Conservation (phyloP, 2,797 vertebrate species). For the Percopsis omiscomaycus region DNA sequence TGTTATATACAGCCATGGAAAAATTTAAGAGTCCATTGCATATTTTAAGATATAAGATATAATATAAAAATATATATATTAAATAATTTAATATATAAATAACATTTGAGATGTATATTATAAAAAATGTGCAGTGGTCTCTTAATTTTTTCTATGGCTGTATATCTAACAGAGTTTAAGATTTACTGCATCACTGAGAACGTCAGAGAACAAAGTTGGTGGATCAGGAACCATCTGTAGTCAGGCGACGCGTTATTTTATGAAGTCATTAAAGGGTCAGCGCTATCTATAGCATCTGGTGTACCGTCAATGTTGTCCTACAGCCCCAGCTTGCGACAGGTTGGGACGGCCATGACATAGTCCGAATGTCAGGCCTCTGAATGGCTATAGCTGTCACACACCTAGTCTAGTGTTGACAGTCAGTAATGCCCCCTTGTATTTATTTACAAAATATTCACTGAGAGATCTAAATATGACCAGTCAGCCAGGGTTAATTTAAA, state of each 20-base stretch:
- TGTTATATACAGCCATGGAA: too few species aligned
- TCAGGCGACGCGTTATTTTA: slow-evolving; percentile 19
- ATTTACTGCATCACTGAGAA: slow-evolving; percentile 2
- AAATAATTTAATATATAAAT: too few species aligned
- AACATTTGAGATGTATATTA: too few species aligned
- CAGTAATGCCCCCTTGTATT: background rate
- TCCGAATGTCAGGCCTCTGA: slow-evolving; percentile 7
- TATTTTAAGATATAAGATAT: too few species aligned
- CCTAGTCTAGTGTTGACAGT: background rate
- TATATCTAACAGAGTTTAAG: background rate
- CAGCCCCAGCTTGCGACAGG: background rate
- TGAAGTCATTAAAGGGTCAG: slow-evolving; percentile 25
- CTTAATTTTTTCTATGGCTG: background rate
- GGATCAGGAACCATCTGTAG: background rate
- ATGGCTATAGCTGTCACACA: background rate
- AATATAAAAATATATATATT: too few species aligned
- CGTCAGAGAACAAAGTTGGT: background rate
- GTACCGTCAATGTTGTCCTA: slow-evolving; percentile 12
- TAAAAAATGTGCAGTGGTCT: too few species aligned
- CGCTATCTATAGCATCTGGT: slow-evolving; percentile 48
- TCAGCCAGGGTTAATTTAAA: too few species aligned
- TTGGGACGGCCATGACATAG: slow-evolving; percentile 8
- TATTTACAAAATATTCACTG: background rate
- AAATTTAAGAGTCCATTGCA: too few species aligned
- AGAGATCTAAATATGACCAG: too few species aligned